Evolutionary conservation across 2,113 vertebrate species (phyloP), one percentile per base, ranked within the genome.

Genomic region (Tragelaphus scriptus): DNA sequence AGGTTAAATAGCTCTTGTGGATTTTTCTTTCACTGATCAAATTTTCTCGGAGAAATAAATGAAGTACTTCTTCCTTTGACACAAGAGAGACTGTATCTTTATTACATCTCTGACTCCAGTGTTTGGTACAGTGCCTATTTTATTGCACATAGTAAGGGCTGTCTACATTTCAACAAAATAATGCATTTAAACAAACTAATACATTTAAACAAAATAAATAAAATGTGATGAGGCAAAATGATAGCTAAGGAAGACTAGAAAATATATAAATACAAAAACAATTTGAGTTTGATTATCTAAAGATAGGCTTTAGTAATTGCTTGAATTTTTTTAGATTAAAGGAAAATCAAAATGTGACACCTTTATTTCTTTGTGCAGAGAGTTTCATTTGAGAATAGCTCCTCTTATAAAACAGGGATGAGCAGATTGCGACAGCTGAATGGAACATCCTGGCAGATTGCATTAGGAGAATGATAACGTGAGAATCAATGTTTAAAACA

Each of bases 401-500:
- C 91, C 77, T 95, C 90, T 89, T 89, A 88, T 88, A 97, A 96
- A 97, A n/a, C 58, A 97, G 93, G 56, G 85, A 95, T 51, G 82
- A 98, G 91, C 98, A 98, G 97, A 97, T 93, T 98, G 96, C 0
- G 0, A 91, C 93, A 96, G 95, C 97, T 85, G 97, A 98, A 94
- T 87, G 97, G 95, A 98, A 79, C 88, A 55, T 91, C 84, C 98
- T 98, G 98, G 97, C 98, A 98, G 80, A 89, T 84, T 25, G 92
- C 47, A 88, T 59, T 53, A 96, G 71, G 71, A 97, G 84, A 93
- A 91, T 96, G 98, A 98, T 96, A 87, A 95, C 94, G 95, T 97
- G 98, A 96, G 95, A 88, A 85, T 80, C 53, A 23, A 7, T 82
- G 75, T 97, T 98, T 98, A 90, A 98, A 97, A 97, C 81, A 92